A percentile compares a stretch with the other conserved stretches of the same genome.
phyloP scores from a whole-genome alignment of 2,797 vertebrate species.

The Microcaecilia unicolor region DNA sequence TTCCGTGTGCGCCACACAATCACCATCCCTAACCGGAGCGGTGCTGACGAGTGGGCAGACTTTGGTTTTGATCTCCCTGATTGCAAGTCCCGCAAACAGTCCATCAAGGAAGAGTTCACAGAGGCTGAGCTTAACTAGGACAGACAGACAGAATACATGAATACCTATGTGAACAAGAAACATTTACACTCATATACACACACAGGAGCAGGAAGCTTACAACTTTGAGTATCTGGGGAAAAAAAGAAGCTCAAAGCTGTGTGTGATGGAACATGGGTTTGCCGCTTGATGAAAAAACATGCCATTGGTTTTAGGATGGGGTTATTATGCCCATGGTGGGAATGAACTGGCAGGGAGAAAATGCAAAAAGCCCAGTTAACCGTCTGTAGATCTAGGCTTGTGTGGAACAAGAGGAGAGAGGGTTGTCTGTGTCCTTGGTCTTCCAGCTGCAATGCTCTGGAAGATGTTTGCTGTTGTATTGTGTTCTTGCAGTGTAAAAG shows the following conservation, averaged over 20 bases:
- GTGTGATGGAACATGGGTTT: accelerated
- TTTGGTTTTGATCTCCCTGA: constrained; percentile 96
- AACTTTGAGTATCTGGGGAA: neutral
- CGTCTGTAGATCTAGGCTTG: accelerated
- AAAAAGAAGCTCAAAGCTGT: neutral
- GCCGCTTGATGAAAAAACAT: too few species aligned
- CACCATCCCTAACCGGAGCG: constrained; percentile 85
- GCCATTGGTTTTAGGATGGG: neutral
- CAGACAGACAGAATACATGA: too few species aligned
- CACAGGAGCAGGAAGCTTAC: too few species aligned
- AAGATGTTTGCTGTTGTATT: accelerated
- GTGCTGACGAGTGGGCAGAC: constrained; percentile 86
- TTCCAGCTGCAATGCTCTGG: neutral
- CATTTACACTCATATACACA: too few species aligned
- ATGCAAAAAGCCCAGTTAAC: neutral
- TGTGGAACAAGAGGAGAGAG: neutral
- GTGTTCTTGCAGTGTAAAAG: accelerated
- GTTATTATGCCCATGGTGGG: neutral
- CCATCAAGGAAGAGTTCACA: constrained; percentile 91
- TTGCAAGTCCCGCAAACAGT: constrained; percentile 83
- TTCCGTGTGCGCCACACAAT: constrained; percentile 96
- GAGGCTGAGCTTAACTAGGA: constrained; percentile 81
- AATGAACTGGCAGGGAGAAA: too few species aligned
- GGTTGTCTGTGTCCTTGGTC: neutral
- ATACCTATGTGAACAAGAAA: too few species aligned